Base-by-base conservation (phyloP, 1,140 invertebrate species). In the Drosophila simulans region DNA sequence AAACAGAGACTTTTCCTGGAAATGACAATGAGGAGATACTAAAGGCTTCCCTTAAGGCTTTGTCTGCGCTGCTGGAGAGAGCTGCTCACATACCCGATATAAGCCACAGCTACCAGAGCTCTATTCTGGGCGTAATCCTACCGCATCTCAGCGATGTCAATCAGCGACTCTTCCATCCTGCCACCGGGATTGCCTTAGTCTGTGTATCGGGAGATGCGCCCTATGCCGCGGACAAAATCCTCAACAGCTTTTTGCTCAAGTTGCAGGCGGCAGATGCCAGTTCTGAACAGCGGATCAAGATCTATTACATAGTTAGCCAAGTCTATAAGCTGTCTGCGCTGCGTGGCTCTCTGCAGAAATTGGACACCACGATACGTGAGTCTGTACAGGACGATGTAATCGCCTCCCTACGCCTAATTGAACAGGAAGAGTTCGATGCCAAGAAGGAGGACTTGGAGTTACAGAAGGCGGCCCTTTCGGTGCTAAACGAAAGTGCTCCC, bases 1-100 rank as follows among this genome's bases (percentile, higher is more conserved):
- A 92, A 40, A 49, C 62, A 0, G 90, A 92, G 75, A 83, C 92
- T 0, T 90, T 92, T 64, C 92, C 92, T 0, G 92, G 91, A 1
- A 65, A 57, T 2, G 91, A 90, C 27, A 90, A 91, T 60, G 56
- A 52, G 4, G 91, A 92, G 22, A 64, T 92, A 22, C 12, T 84
- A 0, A 56, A 58, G 15, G 60, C 58, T 5, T 76, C 76, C 0
- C 53, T 92, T 0, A 74, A 73, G 22, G 59, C 80, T 0, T 71
- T 92, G 20, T 60, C 78, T 0, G 77, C 78, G 3, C 62, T 92
- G 17, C 48, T 92, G 0, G 78, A 90, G 34, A 59, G 69, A 31
- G 83, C 90, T 1, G 25, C 76, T 11, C 68, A 71, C 10, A 49
- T 74, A 46, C 58, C 81, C 1, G 58, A 62, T 3, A 86, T 91